Base-by-base conservation (phyloP, 2,888 invertebrate species). In the Stenodera caucasica region DNA sequence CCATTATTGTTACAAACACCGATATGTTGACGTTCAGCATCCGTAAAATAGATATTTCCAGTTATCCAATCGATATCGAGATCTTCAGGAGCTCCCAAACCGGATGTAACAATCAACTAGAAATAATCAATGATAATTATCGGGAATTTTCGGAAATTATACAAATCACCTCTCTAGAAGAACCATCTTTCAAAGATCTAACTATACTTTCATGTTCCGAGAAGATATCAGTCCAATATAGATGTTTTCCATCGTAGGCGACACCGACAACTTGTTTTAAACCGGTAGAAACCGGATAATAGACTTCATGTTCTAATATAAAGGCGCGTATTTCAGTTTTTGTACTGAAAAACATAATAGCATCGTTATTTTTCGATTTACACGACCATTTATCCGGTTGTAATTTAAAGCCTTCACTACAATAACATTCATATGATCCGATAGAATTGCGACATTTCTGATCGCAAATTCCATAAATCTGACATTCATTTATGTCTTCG, bases 21-120 rank as follows among this genome's bases (percentile, higher is more conserved):
- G 63, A 94, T 89, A 71, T 88, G 86, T 14, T 86, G 85, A 67
- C 86, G 82, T 35, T 84, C 84, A 0, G 87, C 84, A 75, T 94
- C 94, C 2, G 90, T 89, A 76, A 94, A 92, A 79, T 94, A 94
- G 40, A 95, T 84, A 76, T 93, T 92, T 0, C 86, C 86, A 0
- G 91, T 92, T 7, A 91, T 74, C 87, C 88, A 91, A 78, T 93
- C 93, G 21, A 92, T 81, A 0, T 90, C 88, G 57, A 94, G 81
- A 69, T 91, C 90, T 63, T 91, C 91, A 0, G 91, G 90, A 4
- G 85, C 83, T 61, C 87, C 87, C 0, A 93, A 74, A 0, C 93
- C 92, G 65, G 87, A 79, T 6, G 87, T 85, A 1, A 88, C 82
- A 23, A 90, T 63, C 0, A 85, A 81, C 85, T 62, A 14, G 5